Evolutionary conservation across 1,140 invertebrate genomes (phyloP), one percentile per base, ranked within the genome.

Genomic region (Dermatophagoides farinae): DNA sequence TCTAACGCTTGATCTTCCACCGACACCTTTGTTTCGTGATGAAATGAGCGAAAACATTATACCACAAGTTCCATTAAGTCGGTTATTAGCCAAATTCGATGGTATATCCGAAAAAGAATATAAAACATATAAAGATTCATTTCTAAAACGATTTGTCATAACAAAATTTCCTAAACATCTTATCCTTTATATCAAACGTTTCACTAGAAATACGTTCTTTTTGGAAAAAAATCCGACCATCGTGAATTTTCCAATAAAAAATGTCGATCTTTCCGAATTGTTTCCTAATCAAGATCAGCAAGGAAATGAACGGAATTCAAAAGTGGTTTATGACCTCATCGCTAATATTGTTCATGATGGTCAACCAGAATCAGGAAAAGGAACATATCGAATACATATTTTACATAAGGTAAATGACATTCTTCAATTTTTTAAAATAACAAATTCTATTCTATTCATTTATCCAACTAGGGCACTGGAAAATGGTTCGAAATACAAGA

Each of bases 211-310:
- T 72, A 95, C 90, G 37, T 98, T 97, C 74, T 97, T 95, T 68
- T 79, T 93, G 14, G 96, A 99, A 70, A 99, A 99, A 73, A 99
- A 99, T 78, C 91, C 91, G 11, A 98, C 96, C 0, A 98, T 99
- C 70, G 93, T 99, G 0, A 99, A 98, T 74, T 99, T 99, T 71
- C 93, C 95, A 8, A 88, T 98, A 46, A 93, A 89, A 69, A 91
- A 92, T 71, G 85, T 98, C 12, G 95, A 99, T 75, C 90, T 99
- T 75, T 89, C 90, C 11, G 95, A 99, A 67, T 86, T 96, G 66
- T 72, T 31, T 98, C 53, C 31, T 57, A 37, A 80, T 85, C 12
- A 85, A 89, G 75, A 77, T 86, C 22, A 84, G 85, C 67, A 80
- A 78, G 62, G 1, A 50, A 50, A 50, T 14, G 41, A 43, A 5